A percentile compares a stretch with the other conserved stretches of the same genome.
These are phyloP conservation scores for Meriones psammophilus DNA, from an alignment of 2,797 vertebrate genomes.

Conservation along the genomic window DNA sequence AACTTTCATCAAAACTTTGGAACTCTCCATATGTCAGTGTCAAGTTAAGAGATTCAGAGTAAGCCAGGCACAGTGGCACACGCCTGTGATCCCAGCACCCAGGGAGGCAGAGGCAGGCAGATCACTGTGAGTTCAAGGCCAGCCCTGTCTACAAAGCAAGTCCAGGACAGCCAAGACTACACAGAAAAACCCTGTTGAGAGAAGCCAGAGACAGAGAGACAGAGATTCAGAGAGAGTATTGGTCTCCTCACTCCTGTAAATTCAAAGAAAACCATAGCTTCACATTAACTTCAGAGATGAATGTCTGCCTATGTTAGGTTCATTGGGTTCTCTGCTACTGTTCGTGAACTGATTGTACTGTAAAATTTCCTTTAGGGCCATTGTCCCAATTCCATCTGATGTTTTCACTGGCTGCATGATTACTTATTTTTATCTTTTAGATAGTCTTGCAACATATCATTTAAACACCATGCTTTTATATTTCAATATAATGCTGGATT, in stretches of 20 bases:
- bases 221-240: not conserved
- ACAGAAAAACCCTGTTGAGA: too few species aligned
- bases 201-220: too few species aligned
- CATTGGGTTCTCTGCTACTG: conserved; percentile 48
- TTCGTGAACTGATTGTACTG: conserved; percentile 61
- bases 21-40: not conserved
- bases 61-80: not conserved
- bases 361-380: conserved; percentile 57
- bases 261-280: conserved; percentile 5
- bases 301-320: not conserved
- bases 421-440: conserved; percentile 58
- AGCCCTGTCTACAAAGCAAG: too few species aligned
- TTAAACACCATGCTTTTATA: conserved; percentile 45
- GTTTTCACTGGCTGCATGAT: conserved; percentile 7
- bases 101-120: too few species aligned
- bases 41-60: conserved; percentile 29
- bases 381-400: not conserved
- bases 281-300: conserved; percentile 18
- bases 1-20: conserved; percentile 50
- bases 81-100: too few species aligned
- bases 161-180: not conserved
- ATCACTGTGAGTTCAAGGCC: too few species aligned
- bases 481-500: conserved; percentile 16
- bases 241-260: conserved; percentile 11
- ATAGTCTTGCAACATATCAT: conserved; percentile 58